Percentiles rank a stretch among this genome's conserved stretches.
phyloP scores from a whole-genome alignment of 2,888 invertebrate species.

The Bimastos eiseni region DNA sequence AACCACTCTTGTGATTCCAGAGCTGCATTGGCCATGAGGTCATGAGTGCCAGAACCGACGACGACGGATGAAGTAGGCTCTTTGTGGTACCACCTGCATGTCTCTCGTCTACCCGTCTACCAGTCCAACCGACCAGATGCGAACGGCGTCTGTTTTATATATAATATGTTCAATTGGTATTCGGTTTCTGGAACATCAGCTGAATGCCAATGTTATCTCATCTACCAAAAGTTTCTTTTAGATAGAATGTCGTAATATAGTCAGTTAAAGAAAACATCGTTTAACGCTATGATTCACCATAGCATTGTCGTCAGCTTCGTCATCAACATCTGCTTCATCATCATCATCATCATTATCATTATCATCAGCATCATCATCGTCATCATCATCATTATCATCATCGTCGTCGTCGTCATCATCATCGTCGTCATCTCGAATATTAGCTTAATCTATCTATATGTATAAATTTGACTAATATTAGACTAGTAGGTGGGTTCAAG shows the following conservation, averaged over 20 bases:
- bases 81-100: neutral
- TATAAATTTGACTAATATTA: too few species aligned
- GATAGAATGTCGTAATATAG: too few species aligned
- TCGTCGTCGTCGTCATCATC: too few species aligned
- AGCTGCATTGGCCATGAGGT: neutral
- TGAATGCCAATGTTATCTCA: neutral
- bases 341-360: too few species aligned
- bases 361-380: too few species aligned
- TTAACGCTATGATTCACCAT: neutral
- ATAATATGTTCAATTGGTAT: neutral
- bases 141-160: neutral
- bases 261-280: neutral
- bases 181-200: neutral
- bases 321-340: too few species aligned
- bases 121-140: neutral
- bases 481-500: too few species aligned
- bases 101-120: neutral
- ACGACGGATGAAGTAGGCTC: neutral
- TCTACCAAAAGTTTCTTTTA: neutral
- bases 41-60: neutral
- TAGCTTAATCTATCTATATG: too few species aligned
- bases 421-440: too few species aligned
- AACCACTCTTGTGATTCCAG: neutral
- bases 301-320: neutral
- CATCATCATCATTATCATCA: too few species aligned